These are phyloP conservation scores for Cephalotes varians DNA, from an alignment of 2,888 invertebrate species.

Conservation along the genomic window DNA sequence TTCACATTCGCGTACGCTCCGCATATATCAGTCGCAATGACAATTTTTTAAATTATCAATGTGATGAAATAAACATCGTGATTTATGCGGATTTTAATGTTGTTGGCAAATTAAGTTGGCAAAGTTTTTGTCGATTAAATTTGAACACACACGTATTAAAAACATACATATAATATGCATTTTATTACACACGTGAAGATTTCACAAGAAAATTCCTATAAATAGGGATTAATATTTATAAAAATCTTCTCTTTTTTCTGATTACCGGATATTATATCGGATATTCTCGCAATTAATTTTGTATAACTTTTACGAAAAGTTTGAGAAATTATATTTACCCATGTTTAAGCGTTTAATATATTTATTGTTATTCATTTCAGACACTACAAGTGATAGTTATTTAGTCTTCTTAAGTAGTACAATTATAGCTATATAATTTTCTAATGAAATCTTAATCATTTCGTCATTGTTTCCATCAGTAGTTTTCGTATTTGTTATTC, in stretches of 20 bases:
- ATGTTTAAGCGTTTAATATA: not conserved
- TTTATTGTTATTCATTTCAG: constrained; percentile 2
- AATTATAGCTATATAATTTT: not conserved
- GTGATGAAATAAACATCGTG: no score
- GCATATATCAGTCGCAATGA: not conserved
- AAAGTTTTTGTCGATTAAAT: not conserved
- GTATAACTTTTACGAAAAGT: not conserved
- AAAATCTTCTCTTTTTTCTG: not conserved
- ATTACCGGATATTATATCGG: not conserved
- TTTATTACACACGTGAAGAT: not conserved
- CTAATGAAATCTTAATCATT: not conserved
- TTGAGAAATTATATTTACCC: not conserved
- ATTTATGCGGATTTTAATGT: no score
- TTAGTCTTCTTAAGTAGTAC: not conserved
- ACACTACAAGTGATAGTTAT: not conserved
- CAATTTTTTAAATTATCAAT: not conserved
- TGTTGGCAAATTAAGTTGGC: no score
- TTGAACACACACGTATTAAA: not conserved
- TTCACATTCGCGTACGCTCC: not conserved
- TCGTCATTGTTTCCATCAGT: not conserved
- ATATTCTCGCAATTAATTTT: not conserved
- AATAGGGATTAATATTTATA: not conserved
- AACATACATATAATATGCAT: not conserved
- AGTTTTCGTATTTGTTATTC: not conserved
- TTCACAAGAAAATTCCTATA: not conserved